Base-by-base conservation (phyloP, 2,888 invertebrate species). In the Drosophila subsilvestris region DNA sequence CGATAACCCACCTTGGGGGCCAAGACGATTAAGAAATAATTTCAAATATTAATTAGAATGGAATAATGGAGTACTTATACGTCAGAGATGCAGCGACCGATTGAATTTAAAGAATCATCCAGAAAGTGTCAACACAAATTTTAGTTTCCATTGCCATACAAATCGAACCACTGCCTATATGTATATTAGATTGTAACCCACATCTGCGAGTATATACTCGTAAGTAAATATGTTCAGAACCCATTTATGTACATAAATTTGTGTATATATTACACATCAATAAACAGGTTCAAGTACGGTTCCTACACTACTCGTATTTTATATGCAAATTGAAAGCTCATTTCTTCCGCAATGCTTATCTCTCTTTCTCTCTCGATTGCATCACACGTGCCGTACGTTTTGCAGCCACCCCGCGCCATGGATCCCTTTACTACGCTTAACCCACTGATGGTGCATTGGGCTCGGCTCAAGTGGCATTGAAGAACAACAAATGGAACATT, bases 271-370 rank as follows among this genome's bases (percentile, higher is more conserved):
- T 22, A 47, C 22, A 51, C 42, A 48, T 29, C 10, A 48, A 44
- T 42, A 48, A 66, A 68, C 32, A 32, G 50, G 45, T 47, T 66
- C 51, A 48, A 42, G 42, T 47, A 50, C 27, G 25, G 14, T 6
- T 27, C 2, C 8, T 9, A n/a, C 37, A 37, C 37, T 37, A 37
- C 37, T 37, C n/a, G 37, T 37, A 60, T 65, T 57, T 50, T n/a
- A 22, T 53, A 71, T 72, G 71, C 56, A 72, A 71, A 72, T 58
- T 54, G 37, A 54, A 59, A 44, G 60, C 43, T 69, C 12, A 32
- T 53, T 51, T 56, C 47, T 72, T 71, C 73, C 73, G 54, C 71
- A 72, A 72, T 70, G 32, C 47, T 70, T 47, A 69, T 70, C 63
- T 56, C 25, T 70, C 51, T 14, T 1, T 22, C 51, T 29, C 37